phyloP scores from a whole-genome alignment of 2,113 vertebrate species.

The Paradisaea rubra region DNA sequence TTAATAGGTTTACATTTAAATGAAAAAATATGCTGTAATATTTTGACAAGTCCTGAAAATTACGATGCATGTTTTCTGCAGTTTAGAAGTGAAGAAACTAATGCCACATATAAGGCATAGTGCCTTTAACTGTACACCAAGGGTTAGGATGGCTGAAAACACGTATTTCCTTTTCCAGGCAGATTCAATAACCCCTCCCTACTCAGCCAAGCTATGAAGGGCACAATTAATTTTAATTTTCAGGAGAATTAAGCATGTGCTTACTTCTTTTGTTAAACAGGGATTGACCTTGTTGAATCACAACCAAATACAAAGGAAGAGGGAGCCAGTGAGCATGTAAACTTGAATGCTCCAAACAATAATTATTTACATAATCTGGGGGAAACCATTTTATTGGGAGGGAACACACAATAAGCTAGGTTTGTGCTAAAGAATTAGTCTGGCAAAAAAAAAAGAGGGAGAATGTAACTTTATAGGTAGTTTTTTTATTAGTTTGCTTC shows the following conservation, averaged over 20 bases:
- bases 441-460: slow-evolving; percentile 69
- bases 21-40: not conserved
- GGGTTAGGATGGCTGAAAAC: not conserved
- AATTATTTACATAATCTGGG: slow-evolving; percentile 2
- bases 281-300: not conserved
- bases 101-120: not conserved
- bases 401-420: slow-evolving; percentile 18
- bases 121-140: not conserved
- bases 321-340: slow-evolving; percentile 23
- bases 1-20: not conserved
- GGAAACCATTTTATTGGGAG: slow-evolving; percentile 14
- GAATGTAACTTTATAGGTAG: slow-evolving; percentile 72
- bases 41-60: slow-evolving; percentile 27
- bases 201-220: not conserved
- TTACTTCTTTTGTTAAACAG: not conserved
- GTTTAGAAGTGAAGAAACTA: not conserved
- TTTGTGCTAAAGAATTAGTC: slow-evolving; percentile 59
- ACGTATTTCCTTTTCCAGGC: not conserved
- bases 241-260: not conserved
- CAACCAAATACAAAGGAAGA: not conserved
- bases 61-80: not conserved
- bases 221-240: not conserved
- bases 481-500: slow-evolving; percentile 72
- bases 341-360: slow-evolving; percentile 14
- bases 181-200: slow-evolving; percentile 4